Evolutionary conservation across 1,140 invertebrate species (phyloP).

Genomic region (Ridgeia piscesae): DNA sequence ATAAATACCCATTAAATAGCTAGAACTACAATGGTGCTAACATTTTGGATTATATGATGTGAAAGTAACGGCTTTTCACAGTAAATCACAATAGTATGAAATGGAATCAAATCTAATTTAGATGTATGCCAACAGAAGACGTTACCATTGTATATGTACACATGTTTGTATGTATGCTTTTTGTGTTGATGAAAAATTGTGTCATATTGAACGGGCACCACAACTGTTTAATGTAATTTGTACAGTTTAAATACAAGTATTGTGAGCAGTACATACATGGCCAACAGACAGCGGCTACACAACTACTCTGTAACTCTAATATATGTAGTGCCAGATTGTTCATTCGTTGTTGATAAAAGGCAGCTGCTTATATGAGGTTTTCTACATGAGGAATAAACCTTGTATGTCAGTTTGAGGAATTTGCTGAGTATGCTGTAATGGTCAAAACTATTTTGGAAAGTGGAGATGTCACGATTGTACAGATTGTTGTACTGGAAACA

Average conservation of each 20-base stretch:
- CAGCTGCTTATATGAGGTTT: not conserved
- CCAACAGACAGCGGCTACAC: not conserved
- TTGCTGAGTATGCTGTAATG: not conserved
- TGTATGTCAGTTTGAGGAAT: not conserved
- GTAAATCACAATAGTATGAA: not conserved
- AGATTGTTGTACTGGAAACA: not conserved
- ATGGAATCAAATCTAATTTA: not conserved
- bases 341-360: not conserved
- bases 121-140: not conserved
- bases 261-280: not conserved
- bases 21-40: not conserved
- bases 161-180: not conserved
- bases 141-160: not conserved
- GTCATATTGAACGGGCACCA: not conserved
- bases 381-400: not conserved
- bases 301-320: not conserved
- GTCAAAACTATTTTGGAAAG: not conserved
- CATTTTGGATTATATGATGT: not conserved
- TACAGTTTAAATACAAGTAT: not conserved
- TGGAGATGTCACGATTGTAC: not conserved
- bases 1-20: not conserved
- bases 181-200: not conserved
- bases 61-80: not conserved
- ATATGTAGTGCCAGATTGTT: not conserved
- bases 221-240: not conserved